Evolutionary conservation across 2,113 vertebrate species (phyloP), one percentile per base, ranked within the genome.

Genomic region (Cephalopterus ornatus): DNA sequence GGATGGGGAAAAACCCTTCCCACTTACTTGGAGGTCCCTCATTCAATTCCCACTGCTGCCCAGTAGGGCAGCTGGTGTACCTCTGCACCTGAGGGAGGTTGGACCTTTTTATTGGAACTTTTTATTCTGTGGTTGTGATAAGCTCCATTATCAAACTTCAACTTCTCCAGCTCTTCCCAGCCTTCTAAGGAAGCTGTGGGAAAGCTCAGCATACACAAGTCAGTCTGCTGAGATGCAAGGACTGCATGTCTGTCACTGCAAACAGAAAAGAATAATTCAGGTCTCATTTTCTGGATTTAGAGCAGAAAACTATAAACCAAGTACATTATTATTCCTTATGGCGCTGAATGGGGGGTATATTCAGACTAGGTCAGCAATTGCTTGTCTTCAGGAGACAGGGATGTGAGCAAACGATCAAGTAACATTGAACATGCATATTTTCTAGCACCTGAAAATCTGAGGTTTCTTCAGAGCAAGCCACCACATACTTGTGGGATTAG

Each of bases 401-500:
- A 86, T 96, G 85, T 94, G 88, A 96, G 75, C 74, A 84, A 90
- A 92, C 90, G 94, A 68, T 93, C 88, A 92, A 84, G 82, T 93
- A 91, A 84, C 85, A 37, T 12, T 53, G 52, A 88, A 84, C 42
- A 74, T 39, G 72, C 81, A 77, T 93, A 92, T 93, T 96, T 96
- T 61, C 68, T 56, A 81, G 77, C 94, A 97, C 95, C 95, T 96
- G 95, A 95, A 92, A 96, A 93, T 58, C 74, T 89, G 96, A 95
- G 87, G 85, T 94, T 96, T 94, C 89, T 89, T 17, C 67, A 91
- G 74, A 94, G 92, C 74, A 92, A 96, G 78, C 85, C 94, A 88
- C 93, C 35, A 85, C 94, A 94, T 97, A 95, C 63, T 76, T 96
- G 95, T 96, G 96, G 95, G 81, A 89, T 96, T 89, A 95, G 73